phyloP scores from a whole-genome alignment of 2,888 invertebrate species.

The Neoitamus cyanurus region DNA sequence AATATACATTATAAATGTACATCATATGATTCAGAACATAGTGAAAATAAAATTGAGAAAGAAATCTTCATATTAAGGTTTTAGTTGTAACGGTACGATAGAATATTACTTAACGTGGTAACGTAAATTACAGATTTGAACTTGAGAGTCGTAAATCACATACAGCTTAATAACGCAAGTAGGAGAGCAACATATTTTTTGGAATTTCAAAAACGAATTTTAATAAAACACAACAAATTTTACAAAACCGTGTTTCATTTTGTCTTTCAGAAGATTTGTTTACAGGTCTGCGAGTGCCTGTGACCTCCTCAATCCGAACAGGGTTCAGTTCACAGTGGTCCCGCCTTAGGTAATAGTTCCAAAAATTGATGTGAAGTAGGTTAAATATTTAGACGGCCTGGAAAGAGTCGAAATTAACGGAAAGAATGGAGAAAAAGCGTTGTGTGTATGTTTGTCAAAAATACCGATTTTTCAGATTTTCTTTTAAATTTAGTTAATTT shows the following conservation, averaged over 20 bases:
- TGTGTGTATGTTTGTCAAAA: too few species aligned
- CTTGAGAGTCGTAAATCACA: conserved; percentile 37
- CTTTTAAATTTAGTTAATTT: too few species aligned
- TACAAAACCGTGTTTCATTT: not conserved
- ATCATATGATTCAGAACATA: conserved; percentile 6
- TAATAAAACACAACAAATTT: conserved; percentile 46
- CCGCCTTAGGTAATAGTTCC: too few species aligned
- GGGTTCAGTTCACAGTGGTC: too few species aligned
- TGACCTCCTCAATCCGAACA: too few species aligned
- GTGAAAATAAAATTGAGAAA: conserved; percentile 15
- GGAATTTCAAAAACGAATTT: conserved; percentile 46
- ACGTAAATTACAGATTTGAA: conserved; percentile 30
- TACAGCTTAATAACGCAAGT: conserved; percentile 43
- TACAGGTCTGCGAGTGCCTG: too few species aligned
- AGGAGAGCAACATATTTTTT: conserved; percentile 45
- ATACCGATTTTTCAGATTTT: too few species aligned
- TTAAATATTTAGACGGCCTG: too few species aligned
- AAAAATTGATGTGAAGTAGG: too few species aligned
- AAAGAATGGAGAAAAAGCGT: too few species aligned
- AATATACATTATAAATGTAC: conserved; percentile 37
- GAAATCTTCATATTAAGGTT: conserved; percentile 40
- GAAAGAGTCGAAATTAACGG: too few species aligned
- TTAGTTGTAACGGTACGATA: conserved; percentile 35
- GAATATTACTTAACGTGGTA: conserved; percentile 26
- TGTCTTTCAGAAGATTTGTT: not conserved